Conservation (phyloP, 2,888 invertebrate species). For the Athrips mouffetella region DNA sequence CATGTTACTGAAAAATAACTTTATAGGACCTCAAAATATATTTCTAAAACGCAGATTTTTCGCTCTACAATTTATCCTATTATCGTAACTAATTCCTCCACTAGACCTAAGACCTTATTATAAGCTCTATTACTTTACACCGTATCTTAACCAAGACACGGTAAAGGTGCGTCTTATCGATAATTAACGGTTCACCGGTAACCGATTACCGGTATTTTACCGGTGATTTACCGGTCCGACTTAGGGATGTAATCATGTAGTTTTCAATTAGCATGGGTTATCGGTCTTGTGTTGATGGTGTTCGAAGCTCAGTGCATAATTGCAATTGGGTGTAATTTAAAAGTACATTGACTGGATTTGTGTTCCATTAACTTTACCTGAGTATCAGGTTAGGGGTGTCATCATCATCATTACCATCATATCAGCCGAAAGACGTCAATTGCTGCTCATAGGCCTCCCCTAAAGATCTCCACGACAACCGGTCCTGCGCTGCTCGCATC, state of each 20-base stretch:
- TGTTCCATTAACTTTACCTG: no score
- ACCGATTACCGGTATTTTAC: slow-evolving; percentile 64
- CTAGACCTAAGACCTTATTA: slow-evolving; percentile 26
- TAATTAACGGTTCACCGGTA: slow-evolving; percentile 61
- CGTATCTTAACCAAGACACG: slow-evolving; percentile 47
- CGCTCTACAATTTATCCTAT: background rate
- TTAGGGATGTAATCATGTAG: slow-evolving; percentile 32
- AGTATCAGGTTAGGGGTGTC: no score
- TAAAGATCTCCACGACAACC: no score
- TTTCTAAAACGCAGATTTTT: no score
- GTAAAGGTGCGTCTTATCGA: slow-evolving; percentile 60
- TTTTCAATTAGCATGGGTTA: slow-evolving; percentile 33
- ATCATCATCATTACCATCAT: no score
- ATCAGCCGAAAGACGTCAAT: no score
- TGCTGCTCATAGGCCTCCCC: no score
- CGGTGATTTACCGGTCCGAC: slow-evolving; percentile 30
- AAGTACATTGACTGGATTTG: background rate
- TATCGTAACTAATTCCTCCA: background rate
- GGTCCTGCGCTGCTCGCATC: no score
- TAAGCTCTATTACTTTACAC: slow-evolving; percentile 36
- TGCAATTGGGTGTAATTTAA: background rate
- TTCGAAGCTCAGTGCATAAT: slow-evolving; percentile 3
- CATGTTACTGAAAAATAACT: no score
- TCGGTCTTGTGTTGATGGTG: slow-evolving; percentile 6
- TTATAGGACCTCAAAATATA: no score